Base-by-base conservation (phyloP, 1,140 invertebrate species). In the Lepidurus arcticus region DNA sequence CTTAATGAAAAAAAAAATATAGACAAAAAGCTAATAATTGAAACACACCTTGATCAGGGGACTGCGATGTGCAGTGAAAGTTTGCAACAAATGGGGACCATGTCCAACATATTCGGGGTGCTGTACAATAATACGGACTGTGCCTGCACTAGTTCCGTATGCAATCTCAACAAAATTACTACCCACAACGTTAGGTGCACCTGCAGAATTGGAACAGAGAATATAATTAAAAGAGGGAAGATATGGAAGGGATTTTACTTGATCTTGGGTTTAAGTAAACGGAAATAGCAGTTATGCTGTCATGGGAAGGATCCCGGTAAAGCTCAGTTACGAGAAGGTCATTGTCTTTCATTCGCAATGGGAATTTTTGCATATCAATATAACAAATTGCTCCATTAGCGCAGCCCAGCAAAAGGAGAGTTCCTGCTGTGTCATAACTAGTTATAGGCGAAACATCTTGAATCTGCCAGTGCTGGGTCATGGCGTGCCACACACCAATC, bases 301-400 rank as follows among this genome's bases (percentile, higher is more conserved):
- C 97, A 83, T 92, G 91, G 81, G 93, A 93, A 16, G 95, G 94
- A 87, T 99, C 97, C 84, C 92, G 91, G 84, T 98, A 99, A 3
- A 99, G 86, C 86, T 99, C 96, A 24, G 97, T 99, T 0, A 99
- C 96, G 24, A 99, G 85, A 6, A 99, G 87, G 88, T 99, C 97
- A 86, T 98, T 99, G 84, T 99, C 97, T 85, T 99, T 99, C 96
- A 99, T 98, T 78, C 97, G 88, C 9, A 99, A 85, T 3, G 97
- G 97, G 87, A 99, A 99, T 84, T 99, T 99, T 85, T 99, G 96
- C 97, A 99, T 99, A 86, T 99, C 97, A 83, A 98, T 98, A 87
- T 98, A 98, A 86, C 98, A 98, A 82, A 98, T 98, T 73, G 94
- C 95, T 7, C 97, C 97, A 85, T 97, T 98, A 81, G 94, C 94